These are phyloP conservation scores for Pseudolaguvia tuberculata DNA, from an alignment of 2,113 vertebrate genomes.

Conservation along the genomic window DNA sequence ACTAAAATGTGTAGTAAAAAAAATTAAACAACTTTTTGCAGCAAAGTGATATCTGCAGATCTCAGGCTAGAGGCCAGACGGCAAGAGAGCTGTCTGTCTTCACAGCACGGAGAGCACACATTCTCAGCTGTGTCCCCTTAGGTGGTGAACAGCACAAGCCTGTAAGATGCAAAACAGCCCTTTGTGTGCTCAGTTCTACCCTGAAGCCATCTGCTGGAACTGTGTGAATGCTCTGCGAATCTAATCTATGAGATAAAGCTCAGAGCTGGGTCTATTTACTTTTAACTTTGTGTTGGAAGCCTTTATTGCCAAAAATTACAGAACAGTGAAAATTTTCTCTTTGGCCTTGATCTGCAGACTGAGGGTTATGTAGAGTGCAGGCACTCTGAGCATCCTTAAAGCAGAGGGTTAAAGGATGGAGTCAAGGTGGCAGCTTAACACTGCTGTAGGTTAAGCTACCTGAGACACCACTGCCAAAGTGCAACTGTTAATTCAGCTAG, in stretches of 20 bases:
- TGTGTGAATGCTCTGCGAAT: background rate
- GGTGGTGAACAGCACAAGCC: background rate
- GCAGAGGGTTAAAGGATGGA: too few relatives aligned
- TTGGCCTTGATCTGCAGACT: too few relatives aligned
- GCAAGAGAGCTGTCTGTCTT: background rate
- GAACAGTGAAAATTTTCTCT: too few relatives aligned
- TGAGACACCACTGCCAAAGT: too few relatives aligned
- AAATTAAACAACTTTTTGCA: too few relatives aligned
- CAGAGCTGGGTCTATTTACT: background rate
- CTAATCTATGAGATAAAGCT: background rate
- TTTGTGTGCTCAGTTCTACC: background rate
- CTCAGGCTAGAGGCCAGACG: background rate
- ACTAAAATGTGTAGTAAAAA: too few relatives aligned
- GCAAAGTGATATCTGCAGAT: background rate
- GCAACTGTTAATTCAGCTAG: background rate
- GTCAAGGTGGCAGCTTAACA: too few relatives aligned
- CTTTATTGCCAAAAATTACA: too few relatives aligned
- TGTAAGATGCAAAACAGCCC: constrained; percentile 4
- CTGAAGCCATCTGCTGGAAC: constrained; percentile 25
- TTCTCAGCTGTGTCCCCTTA: constrained; percentile 15
- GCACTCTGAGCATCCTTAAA: too few relatives aligned
- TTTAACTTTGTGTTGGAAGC: too few relatives aligned
- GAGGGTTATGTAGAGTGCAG: too few relatives aligned
- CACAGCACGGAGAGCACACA: background rate
- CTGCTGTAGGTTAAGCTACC: too few relatives aligned